Evolutionary conservation across 2,888 invertebrate genomes (phyloP), one percentile per base, ranked within the genome.

Genomic region (Pocota personata): DNA sequence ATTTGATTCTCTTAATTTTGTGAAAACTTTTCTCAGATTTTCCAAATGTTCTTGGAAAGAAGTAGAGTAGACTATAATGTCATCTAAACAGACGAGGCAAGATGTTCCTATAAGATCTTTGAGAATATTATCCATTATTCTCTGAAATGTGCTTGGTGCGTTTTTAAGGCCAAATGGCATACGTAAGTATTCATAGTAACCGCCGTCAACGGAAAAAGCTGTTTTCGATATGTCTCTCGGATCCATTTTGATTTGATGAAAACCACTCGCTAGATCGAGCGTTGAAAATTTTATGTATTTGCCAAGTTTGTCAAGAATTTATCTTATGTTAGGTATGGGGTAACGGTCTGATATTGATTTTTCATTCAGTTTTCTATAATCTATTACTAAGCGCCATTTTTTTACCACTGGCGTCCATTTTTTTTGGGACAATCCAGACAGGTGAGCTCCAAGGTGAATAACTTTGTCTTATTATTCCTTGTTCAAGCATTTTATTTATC

Each of bases 211-310:
- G 6, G 82, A 77, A 46, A 89, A 89, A n/a, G 87, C 88, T 5
- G 87, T 88, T 76, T 88, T 88, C 12, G 46, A 37, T 8, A 87
- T 80, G 16, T 88, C 88, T 24, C 43, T 19, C 10, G 82, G 48
- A 10, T 87, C 30, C 88, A 90, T 89, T 14, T 88, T 87, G 0
- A 91, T 90, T 71, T 90, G 90, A 35, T 90, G 89, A 46, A 90
- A 90, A 0, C 90, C 90, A 0, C 88, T 89, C 0, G 89, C 89
- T 1, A 90, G 32, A 67, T 90, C 90, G 0, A 89, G 30, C 21
- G 88, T 89, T 0, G 90, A 48, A 72, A 92, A 92, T 82, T 91
- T n/a, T n/a, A n/a, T n/a, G n/a, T n/a, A n/a, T n/a, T n/a, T n/a
- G n/a, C n/a, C n/a, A n/a, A n/a, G n/a, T n/a, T n/a, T n/a, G n/a